Conservation (phyloP, 2,113 vertebrate species). For the Anseranas semipalmata region DNA sequence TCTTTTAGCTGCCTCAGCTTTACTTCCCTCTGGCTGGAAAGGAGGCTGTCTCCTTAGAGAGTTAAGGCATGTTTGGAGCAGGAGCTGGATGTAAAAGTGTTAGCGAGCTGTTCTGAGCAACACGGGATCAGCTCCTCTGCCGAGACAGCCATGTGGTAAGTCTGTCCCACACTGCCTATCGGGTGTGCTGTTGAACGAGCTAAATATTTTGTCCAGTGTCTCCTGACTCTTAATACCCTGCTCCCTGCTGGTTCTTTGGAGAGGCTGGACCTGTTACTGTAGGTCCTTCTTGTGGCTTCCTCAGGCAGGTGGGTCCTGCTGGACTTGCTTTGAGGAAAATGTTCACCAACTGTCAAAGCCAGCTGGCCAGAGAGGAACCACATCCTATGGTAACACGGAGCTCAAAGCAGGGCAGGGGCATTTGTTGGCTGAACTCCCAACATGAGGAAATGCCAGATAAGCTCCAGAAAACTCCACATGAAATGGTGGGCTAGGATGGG, state of each 20-base stretch:
- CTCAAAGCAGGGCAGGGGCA: not conserved
- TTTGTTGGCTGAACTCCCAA: not conserved
- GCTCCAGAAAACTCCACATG: not conserved
- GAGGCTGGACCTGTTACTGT: not conserved
- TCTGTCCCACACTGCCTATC: not conserved
- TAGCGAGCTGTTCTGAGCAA: not conserved
- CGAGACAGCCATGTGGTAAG: accelerated
- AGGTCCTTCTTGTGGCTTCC: not conserved
- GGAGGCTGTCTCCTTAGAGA: not conserved
- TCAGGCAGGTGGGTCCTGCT: not conserved
- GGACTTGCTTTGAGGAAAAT: not conserved
- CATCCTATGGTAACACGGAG: not conserved
- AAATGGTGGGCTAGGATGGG: not conserved
- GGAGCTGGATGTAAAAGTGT: not conserved
- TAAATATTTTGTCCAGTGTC: accelerated
- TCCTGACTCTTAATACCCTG: not conserved
- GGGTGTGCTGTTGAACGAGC: not conserved
- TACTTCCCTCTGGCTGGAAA: not conserved
- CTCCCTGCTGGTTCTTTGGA: not conserved
- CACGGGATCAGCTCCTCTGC: not conserved
- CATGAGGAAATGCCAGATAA: not conserved
- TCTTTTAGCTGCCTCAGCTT: not conserved
- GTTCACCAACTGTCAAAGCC: not conserved
- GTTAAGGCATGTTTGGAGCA: not conserved
- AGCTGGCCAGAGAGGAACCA: not conserved